phyloP scores from a whole-genome alignment of 2,888 invertebrate species.

The Papilio elwesi region DNA sequence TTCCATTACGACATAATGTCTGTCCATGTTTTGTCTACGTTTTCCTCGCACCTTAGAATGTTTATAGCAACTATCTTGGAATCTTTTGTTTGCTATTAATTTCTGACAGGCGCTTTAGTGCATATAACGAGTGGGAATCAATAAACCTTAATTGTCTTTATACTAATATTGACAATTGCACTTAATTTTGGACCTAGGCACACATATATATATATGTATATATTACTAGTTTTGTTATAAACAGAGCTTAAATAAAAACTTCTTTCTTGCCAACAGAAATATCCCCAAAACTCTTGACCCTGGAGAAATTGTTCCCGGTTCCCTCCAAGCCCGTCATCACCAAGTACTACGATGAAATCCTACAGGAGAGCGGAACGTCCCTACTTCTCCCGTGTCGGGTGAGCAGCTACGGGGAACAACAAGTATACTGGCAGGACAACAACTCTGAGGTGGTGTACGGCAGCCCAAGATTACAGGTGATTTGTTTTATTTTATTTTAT shows the following conservation, averaged over 20 bases:
- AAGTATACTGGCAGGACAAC: conserved; percentile 87
- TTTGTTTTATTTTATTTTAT: conserved; percentile 8
- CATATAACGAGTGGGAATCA: not conserved
- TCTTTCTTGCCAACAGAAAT: conserved; percentile 50
- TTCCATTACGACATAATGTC: too few species aligned
- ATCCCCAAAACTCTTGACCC: conserved; percentile 60
- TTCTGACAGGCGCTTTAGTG: conserved; percentile 44
- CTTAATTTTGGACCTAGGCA: too few species aligned
- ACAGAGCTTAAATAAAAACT: too few species aligned
- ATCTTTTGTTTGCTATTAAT: not conserved
- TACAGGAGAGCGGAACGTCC: conserved; percentile 85
- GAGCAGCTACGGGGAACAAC: conserved; percentile 85
- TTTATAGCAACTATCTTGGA: too few species aligned
- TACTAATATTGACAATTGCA: too few species aligned
- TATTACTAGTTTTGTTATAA: too few species aligned
- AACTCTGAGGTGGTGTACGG: conserved; percentile 80
- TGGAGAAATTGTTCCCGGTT: conserved; percentile 70
- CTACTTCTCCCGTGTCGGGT: conserved; percentile 88
- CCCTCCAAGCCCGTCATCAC: conserved; percentile 81
- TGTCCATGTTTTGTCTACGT: too few species aligned
- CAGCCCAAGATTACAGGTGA: conserved; percentile 79
- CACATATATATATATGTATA: too few species aligned
- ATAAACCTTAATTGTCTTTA: not conserved
- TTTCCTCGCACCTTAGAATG: too few species aligned
- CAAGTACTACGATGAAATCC: conserved; percentile 77